Conservation (phyloP, 2,797 vertebrate genomes). For the Spheniscus humboldti region DNA sequence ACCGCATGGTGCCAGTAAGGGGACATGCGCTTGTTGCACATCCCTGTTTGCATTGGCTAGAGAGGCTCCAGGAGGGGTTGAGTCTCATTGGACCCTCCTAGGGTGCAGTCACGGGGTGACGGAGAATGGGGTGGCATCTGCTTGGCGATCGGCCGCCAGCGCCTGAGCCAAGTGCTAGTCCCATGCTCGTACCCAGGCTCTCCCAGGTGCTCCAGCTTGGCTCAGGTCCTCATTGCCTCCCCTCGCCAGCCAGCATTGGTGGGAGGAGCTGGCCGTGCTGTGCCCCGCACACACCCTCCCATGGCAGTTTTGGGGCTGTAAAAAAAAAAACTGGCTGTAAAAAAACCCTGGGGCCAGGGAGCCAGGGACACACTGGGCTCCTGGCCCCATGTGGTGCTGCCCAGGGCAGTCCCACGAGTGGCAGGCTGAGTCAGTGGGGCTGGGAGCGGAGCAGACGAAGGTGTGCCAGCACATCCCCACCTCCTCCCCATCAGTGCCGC, state of each 20-base stretch:
- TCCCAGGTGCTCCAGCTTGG: neutral
- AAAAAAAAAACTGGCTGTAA: neutral
- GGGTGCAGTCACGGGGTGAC: neutral
- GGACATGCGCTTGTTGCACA: fast-evolving
- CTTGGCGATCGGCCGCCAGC: neutral
- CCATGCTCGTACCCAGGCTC: fast-evolving
- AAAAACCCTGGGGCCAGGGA: fast-evolving
- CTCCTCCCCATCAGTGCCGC: neutral
- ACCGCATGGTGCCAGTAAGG: neutral
- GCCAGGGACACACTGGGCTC: neutral
- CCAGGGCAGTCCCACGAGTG: neutral
- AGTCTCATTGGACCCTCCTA: neutral
- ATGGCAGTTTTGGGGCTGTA: neutral
- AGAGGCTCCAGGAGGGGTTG: neutral
- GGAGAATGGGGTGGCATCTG: neutral
- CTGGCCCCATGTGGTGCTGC: neutral
- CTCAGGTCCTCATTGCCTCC: neutral
- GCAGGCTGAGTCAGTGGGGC: neutral
- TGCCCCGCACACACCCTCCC: neutral
- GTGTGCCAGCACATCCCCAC: neutral
- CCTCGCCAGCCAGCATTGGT: fast-evolving
- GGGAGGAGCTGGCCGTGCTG: neutral
- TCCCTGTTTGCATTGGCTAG: neutral
- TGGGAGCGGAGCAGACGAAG: fast-evolving
- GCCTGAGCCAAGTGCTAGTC: fast-evolving